Evolutionary conservation across 2,888 invertebrate species (phyloP), one percentile per base, ranked within the genome.

Genomic region (Gastrophysa polygoni): DNA sequence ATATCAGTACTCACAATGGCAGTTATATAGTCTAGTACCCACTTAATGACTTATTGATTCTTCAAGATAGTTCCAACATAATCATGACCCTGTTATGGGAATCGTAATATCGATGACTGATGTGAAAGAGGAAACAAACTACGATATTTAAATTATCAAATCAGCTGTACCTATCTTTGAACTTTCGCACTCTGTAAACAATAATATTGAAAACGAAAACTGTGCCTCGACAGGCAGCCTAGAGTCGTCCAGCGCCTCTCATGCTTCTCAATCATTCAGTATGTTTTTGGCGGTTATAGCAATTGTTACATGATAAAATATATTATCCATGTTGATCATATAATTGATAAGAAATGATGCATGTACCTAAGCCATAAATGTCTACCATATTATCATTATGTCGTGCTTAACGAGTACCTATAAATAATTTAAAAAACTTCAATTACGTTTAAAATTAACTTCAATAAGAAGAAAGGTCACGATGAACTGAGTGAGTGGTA

Each of bases 121-220:
- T 38, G 14, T 38, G n/a, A 38, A 38, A 38, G 6, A 38, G 38
- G 38, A 38, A 38, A 14, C 3, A 38, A 3, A 38, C 38, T 38
- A 38, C 38, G 11, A 38, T 38, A 14, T 38, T 38, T n/a, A 14
- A 14, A 38, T 38, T 38, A 38, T 38, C 38, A 14, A 38, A 38
- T 38, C 38, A 38, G 38, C 38, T 38, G 38, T 14, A 38, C 38
- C n/a, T 38, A 38, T 38, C 38, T 38, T 14, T 38, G 38, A 38
- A 38, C 38, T 38, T 38, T 38, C 38, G 38, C n/a, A 38, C 38
- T 38, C n/a, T 38, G 38, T 38, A 38, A 38, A 38, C 38, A 38
- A 38, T 38, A 38, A 38, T 6, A 38, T 38, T 7, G 14, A n/a
- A 38, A 38, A 11, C 14, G 1, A 10, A 8, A 32, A 32, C 29